Percentiles rank a stretch among this genome's conserved stretches.
phyloP scores from a whole-genome alignment of 2,113 vertebrate genomes.

The Todiramphus saurophagus region DNA sequence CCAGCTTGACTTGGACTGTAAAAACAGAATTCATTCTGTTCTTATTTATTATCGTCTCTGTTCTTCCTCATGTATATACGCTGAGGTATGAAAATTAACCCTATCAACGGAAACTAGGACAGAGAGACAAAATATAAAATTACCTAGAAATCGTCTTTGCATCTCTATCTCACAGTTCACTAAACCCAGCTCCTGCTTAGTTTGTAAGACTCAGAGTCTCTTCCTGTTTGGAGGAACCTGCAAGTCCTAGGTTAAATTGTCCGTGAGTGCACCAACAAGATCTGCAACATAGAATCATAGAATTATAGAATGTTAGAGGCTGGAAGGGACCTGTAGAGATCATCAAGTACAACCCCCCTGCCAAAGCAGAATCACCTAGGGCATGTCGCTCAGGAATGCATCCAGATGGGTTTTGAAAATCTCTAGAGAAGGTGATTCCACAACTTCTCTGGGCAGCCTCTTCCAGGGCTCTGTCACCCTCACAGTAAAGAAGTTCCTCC shows the following conservation, averaged over 20 bases:
- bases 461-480: too few species aligned
- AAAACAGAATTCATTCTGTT: neutral
- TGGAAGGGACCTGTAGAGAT: too few species aligned
- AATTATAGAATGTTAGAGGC: too few species aligned
- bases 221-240: neutral
- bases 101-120: neutral
- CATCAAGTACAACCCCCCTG: too few species aligned
- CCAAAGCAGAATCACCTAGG: too few species aligned
- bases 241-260: neutral
- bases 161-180: neutral
- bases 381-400: too few species aligned
- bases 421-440: too few species aligned
- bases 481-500: too few species aligned
- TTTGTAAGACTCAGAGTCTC: neutral
- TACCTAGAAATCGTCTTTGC: neutral
- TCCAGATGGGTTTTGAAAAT: too few species aligned
- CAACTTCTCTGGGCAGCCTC: too few species aligned
- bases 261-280: neutral
- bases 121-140: neutral
- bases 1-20: neutral
- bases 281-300: neutral
- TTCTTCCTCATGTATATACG: neutral
- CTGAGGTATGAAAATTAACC: neutral
- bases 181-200: neutral
- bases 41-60: neutral